These are phyloP conservation scores for Hylaeus volcanicus DNA, from an alignment of 1,140 invertebrate genomes.

Conservation along the genomic window DNA sequence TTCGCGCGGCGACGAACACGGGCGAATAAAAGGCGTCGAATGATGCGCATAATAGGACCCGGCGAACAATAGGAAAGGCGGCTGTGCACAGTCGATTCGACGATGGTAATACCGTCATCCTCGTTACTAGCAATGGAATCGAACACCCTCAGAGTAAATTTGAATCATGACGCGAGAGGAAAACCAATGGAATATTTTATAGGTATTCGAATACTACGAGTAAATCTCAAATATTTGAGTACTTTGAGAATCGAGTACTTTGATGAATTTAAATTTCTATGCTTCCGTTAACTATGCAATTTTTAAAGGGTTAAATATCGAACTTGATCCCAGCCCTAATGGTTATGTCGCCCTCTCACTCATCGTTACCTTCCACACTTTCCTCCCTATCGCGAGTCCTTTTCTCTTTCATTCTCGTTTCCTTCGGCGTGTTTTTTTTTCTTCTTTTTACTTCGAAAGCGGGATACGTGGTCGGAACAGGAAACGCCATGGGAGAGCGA, in stretches of 20 bases:
- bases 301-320: too few species aligned
- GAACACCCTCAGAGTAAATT: too few species aligned
- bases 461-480: slow-evolving; percentile 70
- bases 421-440: slow-evolving; percentile 31
- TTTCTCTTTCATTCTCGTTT: not conserved
- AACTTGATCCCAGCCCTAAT: not conserved
- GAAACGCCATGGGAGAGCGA: slow-evolving; percentile 76
- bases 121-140: slow-evolving; percentile 19
- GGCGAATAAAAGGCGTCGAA: slow-evolving; percentile 55
- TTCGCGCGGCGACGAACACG: slow-evolving; percentile 19
- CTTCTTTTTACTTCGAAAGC: slow-evolving; percentile 61
- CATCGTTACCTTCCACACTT: not conserved
- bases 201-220: too few species aligned
- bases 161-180: too few species aligned
- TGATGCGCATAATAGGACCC: slow-evolving; percentile 54
- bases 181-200: too few species aligned
- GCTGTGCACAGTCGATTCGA: slow-evolving; percentile 67
- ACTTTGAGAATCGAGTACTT: too few species aligned
- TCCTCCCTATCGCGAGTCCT: slow-evolving; percentile 1
- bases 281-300: too few species aligned
- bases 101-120: slow-evolving; percentile 62
- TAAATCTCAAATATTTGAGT: too few species aligned
- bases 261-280: too few species aligned
- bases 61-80: slow-evolving; percentile 65
- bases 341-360: slow-evolving; percentile 7